Conservation (phyloP, 1,140 invertebrate genomes). For the Belonocnema kinseyi region DNA sequence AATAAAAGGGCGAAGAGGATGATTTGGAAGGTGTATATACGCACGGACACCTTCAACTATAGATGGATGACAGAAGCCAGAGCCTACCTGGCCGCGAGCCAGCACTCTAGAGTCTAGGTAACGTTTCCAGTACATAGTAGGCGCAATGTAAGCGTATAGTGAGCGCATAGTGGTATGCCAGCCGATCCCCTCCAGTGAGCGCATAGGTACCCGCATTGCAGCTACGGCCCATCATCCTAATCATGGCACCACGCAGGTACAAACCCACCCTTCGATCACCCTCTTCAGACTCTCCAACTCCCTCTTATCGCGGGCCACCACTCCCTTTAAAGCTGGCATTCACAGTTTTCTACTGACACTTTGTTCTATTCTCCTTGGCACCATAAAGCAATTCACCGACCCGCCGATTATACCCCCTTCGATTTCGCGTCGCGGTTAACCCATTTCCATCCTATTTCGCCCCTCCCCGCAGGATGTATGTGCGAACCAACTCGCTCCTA, state of each 20-base stretch:
- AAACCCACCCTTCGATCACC: conserved; percentile 48
- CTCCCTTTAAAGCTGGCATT: conserved; percentile 18
- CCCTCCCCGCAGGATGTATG: not conserved
- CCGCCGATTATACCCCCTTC: conserved; percentile 34
- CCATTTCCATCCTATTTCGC: conserved; percentile 44
- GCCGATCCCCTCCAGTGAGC: conserved; percentile 41
- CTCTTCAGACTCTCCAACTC: conserved; percentile 5
- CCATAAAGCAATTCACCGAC: conserved; percentile 41
- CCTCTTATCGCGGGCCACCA: not conserved
- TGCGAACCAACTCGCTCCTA: not conserved
- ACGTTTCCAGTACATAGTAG: conserved; percentile 48
- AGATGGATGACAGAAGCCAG: conserved; percentile 63
- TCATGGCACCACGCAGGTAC: conserved; percentile 68
- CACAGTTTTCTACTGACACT: conserved; percentile 63
- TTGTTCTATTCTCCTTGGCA: conserved; percentile 47
- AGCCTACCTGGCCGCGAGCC: conserved; percentile 70
- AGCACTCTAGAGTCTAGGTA: conserved; percentile 54
- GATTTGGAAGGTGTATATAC: conserved; percentile 53
- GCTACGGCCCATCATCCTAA: conserved; percentile 68
- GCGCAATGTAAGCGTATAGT: conserved; percentile 40
- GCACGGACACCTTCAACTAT: conserved; percentile 43
- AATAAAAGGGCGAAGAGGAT: not conserved
- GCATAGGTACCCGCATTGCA: conserved; percentile 71
- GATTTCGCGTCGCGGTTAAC: conserved; percentile 53
- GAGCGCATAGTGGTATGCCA: conserved; percentile 58